Evolutionary conservation across 2,888 invertebrate species (phyloP), one percentile per base, ranked within the genome.

Genomic region (Lycocerus yunnanus): DNA sequence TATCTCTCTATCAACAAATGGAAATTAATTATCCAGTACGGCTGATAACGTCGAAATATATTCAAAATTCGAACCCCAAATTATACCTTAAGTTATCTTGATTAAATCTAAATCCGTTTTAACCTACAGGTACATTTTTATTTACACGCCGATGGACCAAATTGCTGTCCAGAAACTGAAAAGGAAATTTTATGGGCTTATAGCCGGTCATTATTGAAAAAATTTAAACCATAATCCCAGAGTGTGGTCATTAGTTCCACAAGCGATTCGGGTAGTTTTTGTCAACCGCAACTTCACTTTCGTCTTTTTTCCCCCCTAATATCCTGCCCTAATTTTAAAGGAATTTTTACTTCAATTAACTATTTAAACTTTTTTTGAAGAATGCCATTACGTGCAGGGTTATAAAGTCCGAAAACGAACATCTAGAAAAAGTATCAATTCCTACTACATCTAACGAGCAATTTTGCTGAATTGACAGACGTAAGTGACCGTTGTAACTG

Each of bases 1-100:
- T 63, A 63, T 63, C 61, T 63, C 20, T 43, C 43, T 43, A 43
- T 20, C 43, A 66, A 66, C 43, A 71, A 71, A 58, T 67, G 58
- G 16, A 58, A 66, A 71, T 71, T 58, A 65, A 63, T 66, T 24
- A 66, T 27, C 24, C 66, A 66, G 15, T 10, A 14, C 15, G 21
- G 66, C 15, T 66, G 15, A 21, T 66, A 18, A 14, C 14, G 14
- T 15, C 21, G 24, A 66, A 66, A 66, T 43, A 66, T 66, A 24
- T 66, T 24, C 66, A 66, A 21, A 20, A 66, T 66, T 66, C 15
- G 20, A 63, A 16, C n/a, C 16, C 11, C 18, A 63, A 63, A 63
- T 63, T 63, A 20, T 16, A 63, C 61, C 61, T 63, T 63, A 18
- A 63, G 20, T 63, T 13, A 63, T 63, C 20, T 20, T 18, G 20